Conservation (phyloP, 2,113 vertebrate genomes). For the Melanocharis versteri region DNA sequence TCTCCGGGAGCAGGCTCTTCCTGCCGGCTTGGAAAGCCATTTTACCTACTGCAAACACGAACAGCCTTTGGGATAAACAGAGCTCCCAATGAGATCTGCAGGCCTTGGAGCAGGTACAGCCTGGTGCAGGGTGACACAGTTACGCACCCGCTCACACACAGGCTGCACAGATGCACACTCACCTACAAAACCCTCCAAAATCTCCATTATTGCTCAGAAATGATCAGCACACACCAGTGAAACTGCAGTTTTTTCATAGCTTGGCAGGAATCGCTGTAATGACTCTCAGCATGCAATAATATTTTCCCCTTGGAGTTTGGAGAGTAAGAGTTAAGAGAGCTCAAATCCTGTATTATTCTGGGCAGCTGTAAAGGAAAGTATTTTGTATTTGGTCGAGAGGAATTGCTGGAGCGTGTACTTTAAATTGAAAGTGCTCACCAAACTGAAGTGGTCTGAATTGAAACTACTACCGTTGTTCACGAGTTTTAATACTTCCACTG, state of each 20-base stretch:
- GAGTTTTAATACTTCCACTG: neutral
- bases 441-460: neutral
- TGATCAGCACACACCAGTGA: neutral
- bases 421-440: neutral
- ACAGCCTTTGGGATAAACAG: neutral
- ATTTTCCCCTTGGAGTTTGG: conserved; percentile 48
- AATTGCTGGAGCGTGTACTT: conserved; percentile 17
- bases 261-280: neutral
- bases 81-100: neutral
- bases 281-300: conserved; percentile 9
- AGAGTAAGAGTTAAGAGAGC: conserved; percentile 48
- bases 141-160: rapidly evolving
- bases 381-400: conserved; percentile 4
- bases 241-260: neutral
- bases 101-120: neutral
- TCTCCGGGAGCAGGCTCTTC: neutral
- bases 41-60: neutral
- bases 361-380: conserved; percentile 61
- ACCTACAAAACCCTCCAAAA: neutral
- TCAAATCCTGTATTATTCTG: conserved; percentile 61
- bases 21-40: neutral
- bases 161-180: neutral
- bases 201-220: neutral
- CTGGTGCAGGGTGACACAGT: neutral
- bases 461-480: neutral